A percentile compares a stretch with the other conserved stretches of the same genome.
These are phyloP conservation scores for Herminia tarsipennalis DNA, from an alignment of 2,888 invertebrate genomes.

Conservation along the genomic window DNA sequence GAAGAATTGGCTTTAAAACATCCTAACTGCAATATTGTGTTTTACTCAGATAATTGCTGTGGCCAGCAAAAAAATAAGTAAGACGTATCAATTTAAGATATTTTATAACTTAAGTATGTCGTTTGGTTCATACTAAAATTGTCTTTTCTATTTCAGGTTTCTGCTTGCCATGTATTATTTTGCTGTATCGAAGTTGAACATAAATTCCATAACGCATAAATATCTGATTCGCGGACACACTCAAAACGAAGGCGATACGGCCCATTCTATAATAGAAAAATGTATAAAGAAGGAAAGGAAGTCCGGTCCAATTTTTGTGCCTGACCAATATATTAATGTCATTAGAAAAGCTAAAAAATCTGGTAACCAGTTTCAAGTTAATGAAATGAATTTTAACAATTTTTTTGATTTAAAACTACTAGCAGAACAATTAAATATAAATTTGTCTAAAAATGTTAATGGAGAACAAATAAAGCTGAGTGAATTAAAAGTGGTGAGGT, in stretches of 20 bases:
- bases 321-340: background rate
- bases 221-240: background rate
- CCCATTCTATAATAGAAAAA: background rate
- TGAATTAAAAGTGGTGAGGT: too few species aligned
- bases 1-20: background rate
- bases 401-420: background rate
- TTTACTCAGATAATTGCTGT: constrained; percentile 18
- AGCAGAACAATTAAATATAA: too few species aligned
- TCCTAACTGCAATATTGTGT: background rate
- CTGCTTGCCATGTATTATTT: background rate
- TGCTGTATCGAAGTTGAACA: constrained; percentile 2
- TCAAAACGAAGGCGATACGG: constrained; percentile 1
- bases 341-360: constrained; percentile 1
- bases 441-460: too few species aligned
- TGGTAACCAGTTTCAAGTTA: background rate
- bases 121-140: background rate
- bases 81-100: background rate
- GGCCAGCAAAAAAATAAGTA: constrained; percentile 19
- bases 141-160: background rate
- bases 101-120: background rate
- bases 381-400: background rate
- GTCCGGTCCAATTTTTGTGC: background rate
- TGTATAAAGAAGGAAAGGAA: background rate
- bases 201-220: background rate
- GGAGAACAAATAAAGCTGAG: too few species aligned